Base-by-base conservation (phyloP, 1,140 invertebrate species). In the Trichoplusia ni region DNA sequence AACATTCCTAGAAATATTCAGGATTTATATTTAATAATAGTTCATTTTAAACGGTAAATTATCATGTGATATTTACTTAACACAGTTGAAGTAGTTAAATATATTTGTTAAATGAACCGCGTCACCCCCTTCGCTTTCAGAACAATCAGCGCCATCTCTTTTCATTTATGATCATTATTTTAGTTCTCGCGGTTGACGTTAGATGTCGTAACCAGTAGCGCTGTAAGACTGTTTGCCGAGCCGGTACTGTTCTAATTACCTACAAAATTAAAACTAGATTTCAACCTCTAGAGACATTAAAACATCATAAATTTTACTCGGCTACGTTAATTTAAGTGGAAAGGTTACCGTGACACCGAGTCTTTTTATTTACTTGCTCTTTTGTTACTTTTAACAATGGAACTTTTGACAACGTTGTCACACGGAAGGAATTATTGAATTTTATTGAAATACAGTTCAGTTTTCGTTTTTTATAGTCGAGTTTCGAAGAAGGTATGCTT, bases 111-210 rank as follows among this genome's bases (percentile, higher is more conserved):
- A 37, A 37, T 37, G 14, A 37, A 37, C n/a, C n/a, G n/a, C n/a
- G n/a, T n/a, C n/a, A 11, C 14, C 4, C 14, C 1, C 11, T 25
- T 25, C 11, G 1, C 6, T 19, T 49, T 40, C 23, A 14, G 4
- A 14, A 59, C 54, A 51, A 23, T 14, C 33, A 63, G 37, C 60
- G 60, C 60, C 60, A 63, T 63, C 60, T 63, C 53, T 42, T 8
- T 33, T 4, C 23, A 3, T 0, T 5, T 8, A 5, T 33, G 13
- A 19, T 5, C n/a, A 19, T 9, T 27, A 25, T 56, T 27, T 21
- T 25, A 56, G 21, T 56, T 4, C 19, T 18, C 1, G 1, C 11
- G 5, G 14, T n/a, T 0, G 0, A n/a, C 5, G 13, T 4, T 56
- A 56, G 51, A 56, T 56, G 51, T 40, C 51, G 21, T 35, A 37